Evolutionary conservation across 1,140 invertebrate genomes (phyloP), one percentile per base, ranked within the genome.

Genomic region (Ostrea edulis): DNA sequence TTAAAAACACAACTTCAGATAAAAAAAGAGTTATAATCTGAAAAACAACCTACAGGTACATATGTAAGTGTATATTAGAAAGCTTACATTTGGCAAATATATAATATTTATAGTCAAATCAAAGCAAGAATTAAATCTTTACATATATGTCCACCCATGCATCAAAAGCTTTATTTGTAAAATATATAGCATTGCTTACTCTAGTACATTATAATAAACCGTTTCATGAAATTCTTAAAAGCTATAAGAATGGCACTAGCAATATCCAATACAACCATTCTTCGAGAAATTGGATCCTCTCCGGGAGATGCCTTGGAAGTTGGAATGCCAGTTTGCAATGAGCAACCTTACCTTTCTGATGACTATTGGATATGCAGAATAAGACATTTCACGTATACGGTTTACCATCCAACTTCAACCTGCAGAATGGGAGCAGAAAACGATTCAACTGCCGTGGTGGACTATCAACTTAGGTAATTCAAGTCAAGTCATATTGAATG

Each of bases 371-470:
- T 89, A 9, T 95, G 95, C 89, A 89, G 92, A 53, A 87, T 94
- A 3, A 77, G 92, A 29, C 88, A 93, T 22, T 93, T 90, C n/a
- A 91, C 94, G 17, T 87, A 91, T 11, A 98, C 97, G 0, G 96
- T 97, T 81, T 98, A 98, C 93, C 98, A 98, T 96, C 97, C 97
- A 0, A 96, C 97, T 0, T 97, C 98, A 0, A 98, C 98, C 0
- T 97, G 97, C 84, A 98, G 98, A 93, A 99, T 99, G 98, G 98
- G 98, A 0, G 97, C 97, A 0, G 96, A 96, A 84, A 97, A 97
- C 96, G 98, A 98, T 93, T 95, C 96, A 12, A 96, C 97, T 11
- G 97, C 98, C 0, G 98, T 99, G 0, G 98, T 99, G 0, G 98
- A 98, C 95, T 96, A 97, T 9, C 96, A 97, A 90, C 95, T 95